phyloP scores from a whole-genome alignment of 2,888 invertebrate genomes.

The Perizoma affinitatum region DNA sequence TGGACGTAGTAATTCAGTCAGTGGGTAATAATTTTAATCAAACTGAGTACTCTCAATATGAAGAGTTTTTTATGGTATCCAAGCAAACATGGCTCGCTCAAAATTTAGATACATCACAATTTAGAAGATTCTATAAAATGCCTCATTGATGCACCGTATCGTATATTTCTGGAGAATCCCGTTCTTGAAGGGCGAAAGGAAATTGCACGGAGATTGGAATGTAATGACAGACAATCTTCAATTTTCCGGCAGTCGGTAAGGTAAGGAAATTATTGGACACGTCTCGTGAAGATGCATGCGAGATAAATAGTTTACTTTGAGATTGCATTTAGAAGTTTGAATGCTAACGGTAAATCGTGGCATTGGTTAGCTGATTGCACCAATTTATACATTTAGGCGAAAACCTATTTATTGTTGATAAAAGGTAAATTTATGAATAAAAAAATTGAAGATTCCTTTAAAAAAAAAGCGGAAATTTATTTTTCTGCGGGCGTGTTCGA shows the following conservation, averaged over 20 bases:
- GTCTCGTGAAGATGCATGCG: constrained; percentile 8
- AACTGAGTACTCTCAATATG: too few species aligned
- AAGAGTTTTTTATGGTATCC: too few species aligned
- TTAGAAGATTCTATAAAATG: too few species aligned
- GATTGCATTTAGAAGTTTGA: constrained; percentile 7
- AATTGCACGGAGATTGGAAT: constrained; percentile 32
- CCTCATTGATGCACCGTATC: background rate
- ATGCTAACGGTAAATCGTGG: constrained; percentile 5
- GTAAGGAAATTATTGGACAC: constrained; percentile 16
- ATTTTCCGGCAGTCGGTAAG: constrained; percentile 26
- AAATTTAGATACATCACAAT: too few species aligned
- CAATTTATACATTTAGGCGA: background rate
- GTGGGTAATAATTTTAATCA: too few species aligned
- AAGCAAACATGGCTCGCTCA: too few species aligned
- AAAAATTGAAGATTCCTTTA: too few species aligned
- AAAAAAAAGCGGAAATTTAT: too few species aligned
- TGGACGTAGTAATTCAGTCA: too few species aligned
- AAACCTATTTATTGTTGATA: too few species aligned
- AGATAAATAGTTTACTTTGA: constrained; percentile 10
- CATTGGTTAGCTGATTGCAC: background rate
- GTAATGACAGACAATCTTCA: constrained; percentile 31
- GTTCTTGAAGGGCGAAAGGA: constrained; percentile 17
- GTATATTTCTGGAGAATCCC: background rate
- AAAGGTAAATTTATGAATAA: too few species aligned
- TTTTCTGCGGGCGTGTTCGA: too few species aligned